Evolutionary conservation across 2,113 vertebrate genomes (phyloP), one percentile per base, ranked within the genome.

Genomic region (Phasianus colchicus): DNA sequence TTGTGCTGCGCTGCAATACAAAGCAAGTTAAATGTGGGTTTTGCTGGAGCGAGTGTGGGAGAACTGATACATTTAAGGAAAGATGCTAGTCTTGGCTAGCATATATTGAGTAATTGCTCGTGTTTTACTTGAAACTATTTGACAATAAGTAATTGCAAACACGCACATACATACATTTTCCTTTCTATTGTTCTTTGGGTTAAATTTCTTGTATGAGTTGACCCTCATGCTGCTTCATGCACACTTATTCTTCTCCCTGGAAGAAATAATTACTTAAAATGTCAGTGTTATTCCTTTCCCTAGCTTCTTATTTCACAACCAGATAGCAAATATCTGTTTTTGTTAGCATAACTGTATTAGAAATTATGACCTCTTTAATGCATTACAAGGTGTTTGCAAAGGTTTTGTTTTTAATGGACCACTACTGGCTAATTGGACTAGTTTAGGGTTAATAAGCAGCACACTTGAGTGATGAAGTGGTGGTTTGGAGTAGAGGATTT

Each of bases 181-280:
- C 60, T 90, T 93, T 89, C 92, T 58, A 2, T 83, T 77, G 17
- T 79, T 54, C 65, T 79, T 65, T 87, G 60, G 73, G 40, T 75
- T 93, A 71, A 54, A 63, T 91, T 93, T 91, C 45, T 43, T 63
- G 21, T 77, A 65, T 74, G 81, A 86, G 60, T 54, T 45, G 54
- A 47, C 27, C 52, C 47, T 69, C 20, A 11, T 9, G 70, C 40
- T 58, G 48, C 55, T 92, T 93, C 36, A 3, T n/a, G 75, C 10
- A 2, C 47, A 1, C 58, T 92, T 92, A 57, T 43, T 94, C 96
- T 89, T 83, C 55, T 86, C 20, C 22, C 7, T 47, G 43, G 81
- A 81, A 84, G 89, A 86, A 94, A 64, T 65, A 85, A 88, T 88
- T 80, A 83, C 10, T 86, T 61, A 94, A 47, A 21, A 69, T 93